A percentile compares a stretch with the other conserved stretches of the same genome.
Conservation (phyloP, 2,113 vertebrate species). For the Phylloscopus whistleri region DNA sequence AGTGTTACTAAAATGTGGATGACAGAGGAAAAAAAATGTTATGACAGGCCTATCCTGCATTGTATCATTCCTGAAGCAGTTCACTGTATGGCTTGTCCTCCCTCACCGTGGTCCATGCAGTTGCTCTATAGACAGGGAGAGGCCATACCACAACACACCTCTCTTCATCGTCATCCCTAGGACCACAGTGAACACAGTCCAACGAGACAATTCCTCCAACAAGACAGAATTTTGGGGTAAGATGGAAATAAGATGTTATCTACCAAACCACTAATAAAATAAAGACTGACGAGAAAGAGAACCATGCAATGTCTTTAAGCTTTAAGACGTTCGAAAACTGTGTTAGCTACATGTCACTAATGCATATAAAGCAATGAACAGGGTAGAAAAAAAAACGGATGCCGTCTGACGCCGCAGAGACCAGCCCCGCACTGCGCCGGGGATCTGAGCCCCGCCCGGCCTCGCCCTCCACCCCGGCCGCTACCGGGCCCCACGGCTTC, state of each 20-base stretch:
- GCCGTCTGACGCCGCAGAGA: not conserved
- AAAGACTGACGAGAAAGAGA: not conserved
- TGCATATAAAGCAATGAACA: accelerated
- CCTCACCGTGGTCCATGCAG: not conserved
- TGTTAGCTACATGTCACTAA: too few species aligned
- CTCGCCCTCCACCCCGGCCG: not conserved
- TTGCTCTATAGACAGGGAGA: not conserved
- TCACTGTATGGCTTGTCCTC: not conserved
- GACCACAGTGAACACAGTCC: not conserved
- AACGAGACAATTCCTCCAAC: not conserved
- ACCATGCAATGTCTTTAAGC: not conserved
- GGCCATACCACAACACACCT: not conserved
- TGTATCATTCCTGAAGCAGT: not conserved
- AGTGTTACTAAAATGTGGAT: accelerated
- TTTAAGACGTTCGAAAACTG: not conserved
- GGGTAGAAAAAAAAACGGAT: accelerated
- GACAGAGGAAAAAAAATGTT: not conserved
- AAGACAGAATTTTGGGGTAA: not conserved
- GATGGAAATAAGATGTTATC: not conserved
- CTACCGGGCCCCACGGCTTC: not conserved
- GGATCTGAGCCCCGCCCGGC: not conserved
- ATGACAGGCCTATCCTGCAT: accelerated
- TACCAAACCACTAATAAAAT: not conserved
- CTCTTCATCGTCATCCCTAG: not conserved
- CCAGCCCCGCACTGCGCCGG: not conserved